Evolutionary conservation across 2,113 vertebrate genomes (phyloP).

Genomic region (Rhinoptilus africanus): DNA sequence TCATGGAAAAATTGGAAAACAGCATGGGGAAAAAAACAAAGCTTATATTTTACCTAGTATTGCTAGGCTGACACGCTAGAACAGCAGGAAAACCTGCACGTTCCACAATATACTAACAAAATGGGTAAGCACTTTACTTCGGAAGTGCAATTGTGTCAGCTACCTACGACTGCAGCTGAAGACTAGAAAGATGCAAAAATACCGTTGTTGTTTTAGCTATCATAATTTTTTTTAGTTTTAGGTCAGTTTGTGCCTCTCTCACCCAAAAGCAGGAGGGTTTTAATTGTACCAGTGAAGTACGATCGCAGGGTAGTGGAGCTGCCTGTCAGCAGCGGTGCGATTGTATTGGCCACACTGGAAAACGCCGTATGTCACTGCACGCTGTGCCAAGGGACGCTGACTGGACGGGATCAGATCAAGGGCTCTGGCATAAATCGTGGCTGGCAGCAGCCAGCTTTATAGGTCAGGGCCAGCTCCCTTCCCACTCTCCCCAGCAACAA

Average conservation of each 20-base stretch:
- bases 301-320: neutral
- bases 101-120: neutral
- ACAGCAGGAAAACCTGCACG: neutral
- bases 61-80: neutral
- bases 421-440: neutral
- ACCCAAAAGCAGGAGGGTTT: neutral
- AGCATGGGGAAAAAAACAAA: fast-evolving
- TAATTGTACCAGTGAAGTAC: neutral
- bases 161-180: neutral
- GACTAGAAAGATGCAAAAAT: neutral
- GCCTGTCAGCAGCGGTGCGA: neutral
- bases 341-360: neutral
- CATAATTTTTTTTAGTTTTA: neutral
- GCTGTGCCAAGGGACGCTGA: neutral
- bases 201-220: neutral
- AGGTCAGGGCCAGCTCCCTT: neutral
- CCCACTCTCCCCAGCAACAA: neutral
- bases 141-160: neutral
- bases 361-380: neutral
- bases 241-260: neutral
- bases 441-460: neutral
- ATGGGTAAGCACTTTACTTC: neutral
- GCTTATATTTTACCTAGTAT: neutral
- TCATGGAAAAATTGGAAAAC: neutral
- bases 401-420: neutral